phyloP scores from a whole-genome alignment of 2,113 vertebrate genomes.

The Agelaius phoeniceus region DNA sequence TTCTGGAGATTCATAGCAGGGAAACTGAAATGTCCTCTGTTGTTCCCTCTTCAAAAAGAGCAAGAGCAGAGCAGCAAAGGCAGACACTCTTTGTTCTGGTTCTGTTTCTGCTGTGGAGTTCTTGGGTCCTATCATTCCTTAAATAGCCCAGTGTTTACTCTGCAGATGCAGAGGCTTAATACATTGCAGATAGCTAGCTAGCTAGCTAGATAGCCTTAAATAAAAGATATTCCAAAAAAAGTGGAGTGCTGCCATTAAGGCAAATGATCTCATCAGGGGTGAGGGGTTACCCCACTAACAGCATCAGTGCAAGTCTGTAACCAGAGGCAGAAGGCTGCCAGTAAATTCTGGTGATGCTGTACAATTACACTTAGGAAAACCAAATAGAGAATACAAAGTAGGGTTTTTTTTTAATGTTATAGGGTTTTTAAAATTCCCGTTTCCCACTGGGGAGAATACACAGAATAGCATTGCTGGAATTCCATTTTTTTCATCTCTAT shows the following conservation, averaged over 20 bases:
- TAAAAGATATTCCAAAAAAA: background rate
- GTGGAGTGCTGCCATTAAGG: background rate
- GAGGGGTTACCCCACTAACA: background rate
- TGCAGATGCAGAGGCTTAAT: background rate
- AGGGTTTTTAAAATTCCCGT: accelerated
- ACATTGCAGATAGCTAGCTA: background rate
- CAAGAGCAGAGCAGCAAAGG: background rate
- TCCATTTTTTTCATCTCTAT: background rate
- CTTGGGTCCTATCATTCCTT: background rate
- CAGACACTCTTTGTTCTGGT: background rate
- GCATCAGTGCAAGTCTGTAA: background rate
- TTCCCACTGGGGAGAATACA: background rate
- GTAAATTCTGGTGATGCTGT: background rate
- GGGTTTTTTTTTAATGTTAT: background rate
- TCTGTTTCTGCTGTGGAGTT: background rate
- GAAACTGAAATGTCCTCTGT: background rate
- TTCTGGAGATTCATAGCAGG: background rate
- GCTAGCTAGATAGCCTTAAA: background rate
- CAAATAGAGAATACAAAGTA: background rate
- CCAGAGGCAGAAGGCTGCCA: background rate
- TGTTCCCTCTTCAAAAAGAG: background rate
- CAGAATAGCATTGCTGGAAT: background rate
- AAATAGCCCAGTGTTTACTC: background rate
- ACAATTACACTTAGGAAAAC: background rate
- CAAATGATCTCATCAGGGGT: background rate